Evolutionary conservation across 2,888 invertebrate genomes (phyloP), one percentile per base, ranked within the genome.

Genomic region (Chelonus formosanus): DNA sequence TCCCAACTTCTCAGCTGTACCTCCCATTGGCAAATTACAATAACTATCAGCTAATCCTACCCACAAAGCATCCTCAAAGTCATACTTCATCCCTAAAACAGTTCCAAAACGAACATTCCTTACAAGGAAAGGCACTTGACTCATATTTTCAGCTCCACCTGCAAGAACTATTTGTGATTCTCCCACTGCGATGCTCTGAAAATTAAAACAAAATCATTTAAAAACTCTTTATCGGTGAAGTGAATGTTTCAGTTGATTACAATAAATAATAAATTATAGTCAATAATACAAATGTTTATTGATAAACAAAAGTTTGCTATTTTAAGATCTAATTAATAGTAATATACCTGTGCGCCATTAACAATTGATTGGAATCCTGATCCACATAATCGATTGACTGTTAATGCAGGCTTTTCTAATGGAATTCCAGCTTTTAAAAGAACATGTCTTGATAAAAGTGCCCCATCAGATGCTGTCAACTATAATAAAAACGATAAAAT

Each of bases 131-230:
- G 98, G 98, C 1, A 92, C 87, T 83, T 95, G 93, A 3, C 95
- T 95, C 98, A 99, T 98, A 84, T 93, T 98, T 80, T 99, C 98
- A 3, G 92, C 90, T 0, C 98, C 98, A 55, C 97, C 98, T 34
- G 96, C 92, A 44, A 98, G 84, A 1, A 94, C 93, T 65, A 98
- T 90, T 76, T 93, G 90, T 3, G 96, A 91, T 70, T 92, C 92
- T 40, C 96, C 96, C 6, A 91, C 86, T 61, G 91, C 76, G 73
- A 98, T 97, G 80, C 97, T 97, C 92, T 94, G 77, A 5, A 86
- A 84, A 54, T 20, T 20, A 20, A 2, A 78, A 50, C 48, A 67
- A n/a, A 20, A 59, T 4, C 4, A 40, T 48, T 52, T n/a, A n/a
- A n/a, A n/a, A n/a, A n/a, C n/a, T n/a, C n/a, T n/a, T n/a, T n/a